These are phyloP conservation scores for Festucalex cinctus DNA, from an alignment of 2,113 vertebrate species.

Conservation along the genomic window DNA sequence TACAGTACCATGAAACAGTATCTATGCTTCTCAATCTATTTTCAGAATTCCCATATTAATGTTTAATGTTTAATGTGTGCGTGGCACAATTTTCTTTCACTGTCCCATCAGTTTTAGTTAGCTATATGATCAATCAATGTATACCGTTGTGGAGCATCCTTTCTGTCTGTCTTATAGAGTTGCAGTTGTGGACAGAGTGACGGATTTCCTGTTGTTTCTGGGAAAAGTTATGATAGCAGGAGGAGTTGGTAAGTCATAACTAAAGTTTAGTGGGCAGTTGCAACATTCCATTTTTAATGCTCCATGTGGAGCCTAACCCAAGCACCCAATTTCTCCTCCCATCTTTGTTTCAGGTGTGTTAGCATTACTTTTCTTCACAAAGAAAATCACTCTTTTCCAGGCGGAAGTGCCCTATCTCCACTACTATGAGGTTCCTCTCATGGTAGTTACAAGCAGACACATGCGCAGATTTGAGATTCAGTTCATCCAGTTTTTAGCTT, in stretches of 20 bases:
- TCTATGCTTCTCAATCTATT: too few species aligned
- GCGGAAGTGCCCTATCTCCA: conserved; percentile 80
- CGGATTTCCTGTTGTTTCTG: conserved; percentile 85
- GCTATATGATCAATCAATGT: not conserved
- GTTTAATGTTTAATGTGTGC: too few species aligned
- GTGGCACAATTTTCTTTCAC: too few species aligned
- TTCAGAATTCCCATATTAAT: too few species aligned
- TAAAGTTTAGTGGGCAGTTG: not conserved
- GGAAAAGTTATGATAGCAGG: conserved; percentile 86
- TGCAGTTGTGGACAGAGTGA: conserved; percentile 88
- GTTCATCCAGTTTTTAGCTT: not conserved
- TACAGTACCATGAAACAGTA: too few species aligned
- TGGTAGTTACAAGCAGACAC: conserved; percentile 70
- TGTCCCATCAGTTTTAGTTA: not conserved
- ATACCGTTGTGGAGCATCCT: not conserved
- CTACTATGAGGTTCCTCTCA: conserved; percentile 86
- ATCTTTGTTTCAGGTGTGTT: conserved; percentile 73
- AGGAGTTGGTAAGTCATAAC: conserved; percentile 79
- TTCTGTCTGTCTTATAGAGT: conserved; percentile 69
- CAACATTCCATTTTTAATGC: not conserved
- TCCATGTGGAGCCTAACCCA: not conserved
- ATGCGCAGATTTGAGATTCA: not conserved
- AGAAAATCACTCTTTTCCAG: conserved; percentile 73
- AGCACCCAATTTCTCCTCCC: not conserved
- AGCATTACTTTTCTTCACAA: conserved; percentile 84